A percentile compares a stretch with the other conserved stretches of the same genome.
phyloP scores from a whole-genome alignment of 2,797 vertebrate species.

The Apogon hyalosoma region DNA sequence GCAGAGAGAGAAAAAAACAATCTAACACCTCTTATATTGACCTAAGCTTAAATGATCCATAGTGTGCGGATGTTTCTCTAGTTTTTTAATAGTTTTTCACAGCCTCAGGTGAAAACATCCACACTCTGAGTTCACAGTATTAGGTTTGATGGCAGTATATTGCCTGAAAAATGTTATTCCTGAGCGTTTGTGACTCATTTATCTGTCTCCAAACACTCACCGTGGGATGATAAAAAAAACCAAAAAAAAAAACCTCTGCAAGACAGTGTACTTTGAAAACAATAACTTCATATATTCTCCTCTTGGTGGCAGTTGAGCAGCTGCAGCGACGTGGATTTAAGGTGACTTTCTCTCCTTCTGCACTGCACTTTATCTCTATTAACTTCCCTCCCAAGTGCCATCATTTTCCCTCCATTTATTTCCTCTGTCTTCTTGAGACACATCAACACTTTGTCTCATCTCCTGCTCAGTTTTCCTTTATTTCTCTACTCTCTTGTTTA shows the following conservation, averaged over 20 bases:
- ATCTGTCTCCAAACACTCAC: conserved; percentile 19
- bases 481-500: conserved; percentile 22
- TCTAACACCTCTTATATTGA: conserved; percentile 9
- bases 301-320: conserved; percentile 28
- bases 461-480: not conserved
- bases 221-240: conserved; percentile 18
- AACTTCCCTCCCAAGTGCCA: conserved; percentile 47
- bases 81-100: not conserved
- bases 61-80: not conserved
- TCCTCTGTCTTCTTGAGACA: conserved; percentile 16
- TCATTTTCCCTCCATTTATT: conserved; percentile 47
- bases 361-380: conserved; percentile 52
- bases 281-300: conserved; percentile 41
- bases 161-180: not conserved
- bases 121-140: conserved; percentile 2
- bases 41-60: not conserved
- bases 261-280: conserved; percentile 29
- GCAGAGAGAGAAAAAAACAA: not conserved
- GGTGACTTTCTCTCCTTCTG: conserved; percentile 39
- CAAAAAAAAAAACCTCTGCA: not conserved
- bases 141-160: conserved; percentile 15
- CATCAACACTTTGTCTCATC: conserved; percentile 24
- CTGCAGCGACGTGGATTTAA: conserved; percentile 37
- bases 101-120: conserved; percentile 1
- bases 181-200: conserved; percentile 6